Evolutionary conservation across 2,888 invertebrate genomes (phyloP).

Genomic region (Magallana nippona): DNA sequence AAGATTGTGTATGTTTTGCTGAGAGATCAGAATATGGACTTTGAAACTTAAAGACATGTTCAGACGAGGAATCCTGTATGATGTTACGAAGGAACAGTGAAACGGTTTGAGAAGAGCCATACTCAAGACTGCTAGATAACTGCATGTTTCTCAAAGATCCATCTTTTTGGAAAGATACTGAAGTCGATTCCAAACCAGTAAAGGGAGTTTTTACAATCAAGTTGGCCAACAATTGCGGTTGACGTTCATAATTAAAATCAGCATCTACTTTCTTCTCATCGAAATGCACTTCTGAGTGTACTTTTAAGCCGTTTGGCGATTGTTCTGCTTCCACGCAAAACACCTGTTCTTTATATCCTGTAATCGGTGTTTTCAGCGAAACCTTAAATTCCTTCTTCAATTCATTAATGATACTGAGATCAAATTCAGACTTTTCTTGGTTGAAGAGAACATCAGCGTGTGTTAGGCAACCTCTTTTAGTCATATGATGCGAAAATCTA

Average conservation of each 20-base stretch:
- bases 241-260: neutral
- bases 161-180: constrained; percentile 49
- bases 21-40: constrained; percentile 53
- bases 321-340: neutral
- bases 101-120: constrained; percentile 13
- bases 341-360: constrained; percentile 28
- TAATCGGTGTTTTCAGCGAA: constrained; percentile 38
- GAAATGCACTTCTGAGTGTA: neutral
- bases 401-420: constrained; percentile 5
- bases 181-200: constrained; percentile 48
- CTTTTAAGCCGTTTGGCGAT: neutral
- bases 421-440: constrained; percentile 40
- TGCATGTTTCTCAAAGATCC: constrained; percentile 47
- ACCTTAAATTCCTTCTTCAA: neutral
- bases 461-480: constrained; percentile 46
- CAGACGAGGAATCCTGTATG: neutral
- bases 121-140: neutral
- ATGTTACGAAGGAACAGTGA: constrained; percentile 3
- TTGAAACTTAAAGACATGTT: constrained; percentile 41
- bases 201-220: constrained; percentile 41
- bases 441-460: constrained; percentile 44
- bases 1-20: neutral
- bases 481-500: constrained; percentile 42
- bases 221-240: neutral
- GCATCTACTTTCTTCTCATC: neutral